Conservation (phyloP, 2,113 vertebrate genomes). For the Candoia aspera region DNA sequence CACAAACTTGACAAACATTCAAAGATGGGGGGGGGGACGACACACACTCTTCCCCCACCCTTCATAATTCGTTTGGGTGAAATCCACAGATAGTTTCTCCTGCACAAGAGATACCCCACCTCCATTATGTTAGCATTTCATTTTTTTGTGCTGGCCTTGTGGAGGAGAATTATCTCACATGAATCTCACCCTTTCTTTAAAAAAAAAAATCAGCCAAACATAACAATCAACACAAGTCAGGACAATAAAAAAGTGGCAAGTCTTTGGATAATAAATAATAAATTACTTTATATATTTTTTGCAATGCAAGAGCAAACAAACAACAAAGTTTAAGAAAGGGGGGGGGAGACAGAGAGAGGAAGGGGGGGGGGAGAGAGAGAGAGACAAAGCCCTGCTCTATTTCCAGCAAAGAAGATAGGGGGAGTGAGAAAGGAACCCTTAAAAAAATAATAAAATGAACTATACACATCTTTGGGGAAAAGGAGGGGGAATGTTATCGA, state of each 20-base stretch:
- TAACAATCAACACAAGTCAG: conserved; percentile 46
- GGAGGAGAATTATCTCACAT: background rate
- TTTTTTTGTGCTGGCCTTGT: background rate
- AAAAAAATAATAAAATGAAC: conserved; percentile 83
- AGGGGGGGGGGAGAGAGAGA: background rate
- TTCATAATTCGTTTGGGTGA: conserved; percentile 58
- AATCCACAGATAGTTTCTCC: background rate
- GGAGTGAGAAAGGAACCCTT: background rate
- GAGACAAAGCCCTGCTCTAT: conserved; percentile 50
- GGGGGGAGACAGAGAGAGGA: background rate
- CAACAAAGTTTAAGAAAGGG: conserved; percentile 40
- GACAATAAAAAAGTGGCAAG: conserved; percentile 87
- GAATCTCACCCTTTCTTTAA: conserved; percentile 54
- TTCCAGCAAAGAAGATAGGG: conserved; percentile 65
- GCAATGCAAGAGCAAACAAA: conserved; percentile 94
- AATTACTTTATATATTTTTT: conserved; percentile 90
- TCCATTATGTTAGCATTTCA: background rate
- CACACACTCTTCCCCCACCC: conserved; percentile 56
- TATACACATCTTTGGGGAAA: conserved; percentile 95
- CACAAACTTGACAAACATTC: conserved; percentile 82
- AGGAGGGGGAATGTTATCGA: conserved; percentile 78
- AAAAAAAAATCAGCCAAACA: conserved; percentile 81
- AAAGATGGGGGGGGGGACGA: conserved; percentile 67
- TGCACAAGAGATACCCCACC: background rate
- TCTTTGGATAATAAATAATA: conserved; percentile 99